phyloP scores from a whole-genome alignment of 2,113 vertebrate species.

The Noctilio leporinus region DNA sequence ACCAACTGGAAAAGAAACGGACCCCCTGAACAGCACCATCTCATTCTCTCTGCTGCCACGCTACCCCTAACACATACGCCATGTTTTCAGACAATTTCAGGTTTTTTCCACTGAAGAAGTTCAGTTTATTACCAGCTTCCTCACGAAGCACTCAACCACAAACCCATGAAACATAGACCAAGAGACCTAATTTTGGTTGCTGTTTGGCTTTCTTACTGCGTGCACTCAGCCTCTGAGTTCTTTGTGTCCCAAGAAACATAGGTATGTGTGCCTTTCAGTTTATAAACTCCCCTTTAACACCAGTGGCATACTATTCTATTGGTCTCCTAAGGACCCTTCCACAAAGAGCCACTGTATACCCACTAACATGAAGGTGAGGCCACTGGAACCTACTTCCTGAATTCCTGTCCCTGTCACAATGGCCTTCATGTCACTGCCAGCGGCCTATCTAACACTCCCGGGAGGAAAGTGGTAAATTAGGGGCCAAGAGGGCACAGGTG shows the following conservation, averaged over 20 bases:
- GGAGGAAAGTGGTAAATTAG: neutral
- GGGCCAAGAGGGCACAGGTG: neutral
- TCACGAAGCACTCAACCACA: neutral
- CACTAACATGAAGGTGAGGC: neutral
- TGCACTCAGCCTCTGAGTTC: neutral
- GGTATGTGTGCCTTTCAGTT: neutral
- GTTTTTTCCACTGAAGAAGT: neutral
- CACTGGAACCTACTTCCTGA: neutral
- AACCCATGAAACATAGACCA: neutral
- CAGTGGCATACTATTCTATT: neutral
- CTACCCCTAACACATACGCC: neutral
- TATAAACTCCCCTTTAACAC: neutral
- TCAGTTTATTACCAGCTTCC: neutral
- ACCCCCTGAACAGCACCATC: neutral
- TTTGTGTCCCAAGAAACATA: conserved; percentile 27
- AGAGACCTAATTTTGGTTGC: neutral
- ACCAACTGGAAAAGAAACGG: neutral
- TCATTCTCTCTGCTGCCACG: neutral
- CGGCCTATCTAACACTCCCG: neutral
- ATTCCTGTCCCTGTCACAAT: neutral
- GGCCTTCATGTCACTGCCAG: neutral
- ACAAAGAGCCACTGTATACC: neutral
- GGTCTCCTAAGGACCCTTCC: neutral
- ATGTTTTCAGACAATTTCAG: neutral
- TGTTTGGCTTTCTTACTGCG: neutral